Evolutionary conservation across 2,113 vertebrate species (phyloP).

Genomic region (Pao palembangensis): DNA sequence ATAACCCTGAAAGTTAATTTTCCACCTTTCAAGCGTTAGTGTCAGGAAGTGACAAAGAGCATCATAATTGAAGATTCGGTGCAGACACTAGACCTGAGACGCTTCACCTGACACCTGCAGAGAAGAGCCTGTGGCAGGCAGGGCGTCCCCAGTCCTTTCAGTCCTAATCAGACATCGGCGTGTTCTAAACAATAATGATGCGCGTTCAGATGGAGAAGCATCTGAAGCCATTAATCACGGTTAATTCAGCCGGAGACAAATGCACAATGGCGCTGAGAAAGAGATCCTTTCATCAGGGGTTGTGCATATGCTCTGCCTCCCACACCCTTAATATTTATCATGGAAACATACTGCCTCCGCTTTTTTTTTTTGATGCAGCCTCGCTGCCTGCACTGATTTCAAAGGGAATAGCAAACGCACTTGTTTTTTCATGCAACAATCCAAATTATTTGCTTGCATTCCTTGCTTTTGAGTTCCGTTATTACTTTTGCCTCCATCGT

Average conservation of each 20-base stretch:
- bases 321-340: slow-evolving; percentile 19
- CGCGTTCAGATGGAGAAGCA: slow-evolving; percentile 21
- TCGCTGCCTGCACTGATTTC: slow-evolving; percentile 6
- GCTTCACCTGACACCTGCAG: not conserved
- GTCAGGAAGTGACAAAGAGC: not conserved
- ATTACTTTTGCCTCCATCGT: not conserved
- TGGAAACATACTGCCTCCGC: slow-evolving; percentile 22
- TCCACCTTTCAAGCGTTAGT: not conserved
- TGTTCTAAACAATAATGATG: slow-evolving; percentile 39
- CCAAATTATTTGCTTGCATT: too few species aligned
- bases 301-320: slow-evolving; percentile 26
- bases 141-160: slow-evolving; percentile 5
- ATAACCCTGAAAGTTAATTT: not conserved
- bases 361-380: slow-evolving; percentile 17
- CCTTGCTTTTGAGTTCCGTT: not conserved
- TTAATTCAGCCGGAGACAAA: slow-evolving; percentile 17
- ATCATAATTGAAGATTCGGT: not conserved
- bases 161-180: slow-evolving; percentile 26
- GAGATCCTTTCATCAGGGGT: slow-evolving; percentile 13
- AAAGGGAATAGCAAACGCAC: slow-evolving; percentile 1
- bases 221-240: slow-evolving; percentile 32
- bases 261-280: slow-evolving; percentile 20
- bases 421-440: not conserved
- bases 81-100: not conserved
- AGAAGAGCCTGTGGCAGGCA: not conserved